Percentiles rank a stretch among this genome's conserved stretches.
Conservation (phyloP, 2,113 vertebrate species). For the Tinamus guttatus region DNA sequence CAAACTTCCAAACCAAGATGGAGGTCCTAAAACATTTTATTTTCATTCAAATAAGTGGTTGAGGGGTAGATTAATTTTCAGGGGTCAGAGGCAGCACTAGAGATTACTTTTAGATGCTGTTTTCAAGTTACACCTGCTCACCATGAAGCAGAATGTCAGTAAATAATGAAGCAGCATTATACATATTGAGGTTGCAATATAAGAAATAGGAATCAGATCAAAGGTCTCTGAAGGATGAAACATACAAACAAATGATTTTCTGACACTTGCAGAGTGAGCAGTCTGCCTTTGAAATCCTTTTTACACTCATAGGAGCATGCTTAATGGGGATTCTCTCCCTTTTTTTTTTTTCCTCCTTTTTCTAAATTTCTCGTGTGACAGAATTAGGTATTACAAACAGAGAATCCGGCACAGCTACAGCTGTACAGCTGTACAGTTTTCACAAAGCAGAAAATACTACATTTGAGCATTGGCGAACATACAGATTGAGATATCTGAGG, state of each 20-base stretch:
- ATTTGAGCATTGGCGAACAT: background rate
- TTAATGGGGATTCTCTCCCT: background rate
- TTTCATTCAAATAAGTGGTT: conserved; percentile 36
- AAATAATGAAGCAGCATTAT: conserved; percentile 77
- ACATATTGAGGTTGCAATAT: conserved; percentile 66
- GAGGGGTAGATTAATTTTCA: conserved; percentile 56
- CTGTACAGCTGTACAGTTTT: background rate
- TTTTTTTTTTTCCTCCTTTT: background rate
- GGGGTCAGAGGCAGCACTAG: conserved; percentile 16
- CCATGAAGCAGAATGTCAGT: conserved; percentile 73
- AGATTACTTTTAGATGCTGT: conserved; percentile 73
- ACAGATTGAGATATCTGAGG: background rate
- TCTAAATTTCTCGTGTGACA: background rate
- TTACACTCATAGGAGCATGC: background rate
- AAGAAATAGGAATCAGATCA: conserved; percentile 71
- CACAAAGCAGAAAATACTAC: background rate
- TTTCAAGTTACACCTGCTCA: conserved; percentile 74
- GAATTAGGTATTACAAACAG: conserved; percentile 17
- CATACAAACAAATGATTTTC: conserved; percentile 70
- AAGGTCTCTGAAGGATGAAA: conserved; percentile 73
- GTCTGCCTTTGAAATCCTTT: conserved; percentile 50
- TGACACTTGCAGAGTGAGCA: conserved; percentile 35
- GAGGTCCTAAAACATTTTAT: background rate
- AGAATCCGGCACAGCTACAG: background rate
- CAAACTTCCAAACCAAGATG: background rate